Conservation (phyloP, 2,797 vertebrate genomes). For the Heliangelus exortis region DNA sequence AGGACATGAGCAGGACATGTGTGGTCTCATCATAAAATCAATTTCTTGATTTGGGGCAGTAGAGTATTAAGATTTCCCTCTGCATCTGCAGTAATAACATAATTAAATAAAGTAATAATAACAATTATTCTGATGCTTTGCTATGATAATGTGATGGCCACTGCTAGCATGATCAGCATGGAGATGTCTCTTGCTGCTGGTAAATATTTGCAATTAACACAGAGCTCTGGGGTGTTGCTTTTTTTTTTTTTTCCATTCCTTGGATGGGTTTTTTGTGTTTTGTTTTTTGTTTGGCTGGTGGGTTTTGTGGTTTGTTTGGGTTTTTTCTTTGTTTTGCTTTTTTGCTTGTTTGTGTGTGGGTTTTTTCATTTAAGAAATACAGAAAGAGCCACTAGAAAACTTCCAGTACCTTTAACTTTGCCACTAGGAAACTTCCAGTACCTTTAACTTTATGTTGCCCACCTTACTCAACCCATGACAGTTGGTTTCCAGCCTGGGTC, state of each 20-base stretch:
- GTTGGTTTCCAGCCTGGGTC: neutral
- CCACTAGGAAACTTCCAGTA: neutral
- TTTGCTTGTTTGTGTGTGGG: neutral
- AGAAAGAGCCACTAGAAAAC: neutral
- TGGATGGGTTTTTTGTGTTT: neutral
- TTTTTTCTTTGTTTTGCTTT: neutral
- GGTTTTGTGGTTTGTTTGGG: too few species aligned
- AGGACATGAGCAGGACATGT: neutral
- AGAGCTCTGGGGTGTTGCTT: neutral
- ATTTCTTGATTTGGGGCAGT: neutral
- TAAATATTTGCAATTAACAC: neutral
- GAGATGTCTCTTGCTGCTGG: neutral
- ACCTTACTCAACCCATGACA: neutral
- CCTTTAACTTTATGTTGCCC: neutral
- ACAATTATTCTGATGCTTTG: neutral
- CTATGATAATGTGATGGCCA: neutral
- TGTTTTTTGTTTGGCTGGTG: neutral
- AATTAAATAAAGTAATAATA: slow-evolving; percentile 33
- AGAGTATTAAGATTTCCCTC: neutral
- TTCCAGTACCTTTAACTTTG: neutral
- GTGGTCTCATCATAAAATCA: neutral
- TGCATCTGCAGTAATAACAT: neutral
- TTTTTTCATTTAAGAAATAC: neutral
- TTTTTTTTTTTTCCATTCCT: neutral
- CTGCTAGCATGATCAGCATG: neutral